A percentile compares a stretch with the other conserved stretches of the same genome.
These are phyloP conservation scores for Synergus gifuensis DNA, from an alignment of 2,888 invertebrate species.

Conservation along the genomic window DNA sequence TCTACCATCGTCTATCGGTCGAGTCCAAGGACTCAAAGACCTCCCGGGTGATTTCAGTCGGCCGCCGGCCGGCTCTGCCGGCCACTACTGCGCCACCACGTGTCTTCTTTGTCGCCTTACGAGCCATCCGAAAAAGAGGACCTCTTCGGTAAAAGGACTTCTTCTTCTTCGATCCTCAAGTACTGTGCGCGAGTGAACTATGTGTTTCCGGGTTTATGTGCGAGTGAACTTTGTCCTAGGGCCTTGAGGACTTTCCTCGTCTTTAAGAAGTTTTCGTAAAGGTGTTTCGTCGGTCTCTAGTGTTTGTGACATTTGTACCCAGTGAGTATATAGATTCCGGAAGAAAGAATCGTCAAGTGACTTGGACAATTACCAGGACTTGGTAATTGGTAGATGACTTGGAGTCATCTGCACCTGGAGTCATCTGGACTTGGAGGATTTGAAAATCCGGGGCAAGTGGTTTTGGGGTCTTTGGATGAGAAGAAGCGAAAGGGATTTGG, in stretches of 20 bases:
- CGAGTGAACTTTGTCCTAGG: not conserved
- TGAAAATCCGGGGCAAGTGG: no score
- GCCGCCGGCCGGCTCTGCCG: conserved; percentile 77
- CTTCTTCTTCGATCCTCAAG: not conserved
- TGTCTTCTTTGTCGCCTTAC: conserved; percentile 47
- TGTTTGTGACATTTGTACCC: not conserved
- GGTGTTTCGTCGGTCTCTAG: not conserved
- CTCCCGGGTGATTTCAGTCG: conserved; percentile 75
- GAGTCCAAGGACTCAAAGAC: conserved; percentile 75
- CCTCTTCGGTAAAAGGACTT: not conserved
- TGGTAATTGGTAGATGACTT: no score
- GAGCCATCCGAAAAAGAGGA: not conserved
- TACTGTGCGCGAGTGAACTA: not conserved
- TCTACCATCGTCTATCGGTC: conserved; percentile 74
- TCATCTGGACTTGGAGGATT: no score
- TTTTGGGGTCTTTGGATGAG: no score
- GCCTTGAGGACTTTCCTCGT: not conserved
- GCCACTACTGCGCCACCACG: conserved; percentile 67
- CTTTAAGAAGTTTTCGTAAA: not conserved
- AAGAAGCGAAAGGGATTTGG: no score
- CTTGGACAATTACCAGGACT: no score
- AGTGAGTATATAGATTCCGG: not conserved
- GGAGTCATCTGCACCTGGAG: no score
- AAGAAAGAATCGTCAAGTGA: no score
- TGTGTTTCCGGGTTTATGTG: not conserved